Base-by-base conservation (phyloP, 2,888 invertebrate genomes). In the Conus canariensis region DNA sequence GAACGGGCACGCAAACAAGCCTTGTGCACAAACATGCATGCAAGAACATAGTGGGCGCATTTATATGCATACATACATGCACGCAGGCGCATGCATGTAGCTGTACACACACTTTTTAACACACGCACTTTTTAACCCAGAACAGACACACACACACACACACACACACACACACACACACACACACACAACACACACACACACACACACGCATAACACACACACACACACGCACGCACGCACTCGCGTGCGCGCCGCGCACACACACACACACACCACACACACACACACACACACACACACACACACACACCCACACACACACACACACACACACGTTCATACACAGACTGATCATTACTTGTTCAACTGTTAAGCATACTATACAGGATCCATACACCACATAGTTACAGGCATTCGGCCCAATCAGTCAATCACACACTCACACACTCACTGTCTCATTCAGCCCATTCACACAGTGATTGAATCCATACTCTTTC, bases 171-270 rank as follows among this genome's bases (percentile, higher is more conserved):
- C 16, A 70, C 80, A 80, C 80, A 80, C 80, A 80, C 80, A 80
- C 80, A 77, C 80, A 80, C 80, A 80, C 80, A 80, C 80, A n/a
- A 80, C 80, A 80, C 80, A 80, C 80, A 80, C 25, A 80, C 45
- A 80, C 30, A 30, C 80, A 25, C 14, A 30, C 80, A 30, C 80
- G 25, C 80, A 80, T n/a, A 77, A 64, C 64, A 64, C 64, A 16
- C 64, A 64, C 64, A 16, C 64, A 64, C 64, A 16, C 74, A 74
- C 74, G 3, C 74, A 74, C 74, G 6, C 74, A 22, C 74, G 19
- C 74, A 6, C 74, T 1, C 74, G 6, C 74, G 6, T 7, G 6
- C 74, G 6, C 74, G 6, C 74, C 74, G 6, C 74, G 6, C 74
- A 74, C 74, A 74, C 74, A 74, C 74, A 74, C 74, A 74, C 74